Conservation (phyloP, 1,140 invertebrate species). For the Apocrypta bakeri region DNA sequence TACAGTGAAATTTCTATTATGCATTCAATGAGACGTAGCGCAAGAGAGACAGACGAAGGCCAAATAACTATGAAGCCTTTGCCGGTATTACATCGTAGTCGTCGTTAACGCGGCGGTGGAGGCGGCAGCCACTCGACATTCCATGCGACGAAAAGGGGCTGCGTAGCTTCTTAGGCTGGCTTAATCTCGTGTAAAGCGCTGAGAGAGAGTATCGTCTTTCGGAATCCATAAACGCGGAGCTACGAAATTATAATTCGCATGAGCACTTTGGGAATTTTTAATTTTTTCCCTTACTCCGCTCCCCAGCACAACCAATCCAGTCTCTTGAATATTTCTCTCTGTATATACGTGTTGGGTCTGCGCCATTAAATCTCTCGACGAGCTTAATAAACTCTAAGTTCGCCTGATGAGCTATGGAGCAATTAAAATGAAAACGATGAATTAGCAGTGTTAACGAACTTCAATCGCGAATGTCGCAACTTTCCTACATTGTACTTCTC, state of each 20-base stretch:
- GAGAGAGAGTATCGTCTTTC: background rate
- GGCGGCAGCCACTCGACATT: background rate
- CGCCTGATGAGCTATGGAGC: background rate
- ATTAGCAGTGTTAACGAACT: background rate
- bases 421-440: background rate
- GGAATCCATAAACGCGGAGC: slow-evolving; percentile 18
- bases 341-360: background rate
- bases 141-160: background rate
- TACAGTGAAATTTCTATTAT: slow-evolving; percentile 23
- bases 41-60: background rate
- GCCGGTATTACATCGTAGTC: background rate
- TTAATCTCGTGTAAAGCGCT: background rate
- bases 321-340: slow-evolving; percentile 27
- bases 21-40: background rate
- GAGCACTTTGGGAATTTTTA: slow-evolving; percentile 16
- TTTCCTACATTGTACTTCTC: background rate
- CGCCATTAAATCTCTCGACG: background rate
- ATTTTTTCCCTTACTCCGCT: background rate
- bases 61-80: too few relatives aligned
- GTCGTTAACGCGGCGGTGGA: background rate
- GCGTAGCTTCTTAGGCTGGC: background rate
- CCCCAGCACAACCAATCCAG: background rate
- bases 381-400: background rate
- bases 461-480: background rate
- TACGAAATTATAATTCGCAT: background rate